Evolutionary conservation across 2,797 vertebrate genomes (phyloP), one percentile per base, ranked within the genome.

Genomic region (Sphaeramia orbicularis): DNA sequence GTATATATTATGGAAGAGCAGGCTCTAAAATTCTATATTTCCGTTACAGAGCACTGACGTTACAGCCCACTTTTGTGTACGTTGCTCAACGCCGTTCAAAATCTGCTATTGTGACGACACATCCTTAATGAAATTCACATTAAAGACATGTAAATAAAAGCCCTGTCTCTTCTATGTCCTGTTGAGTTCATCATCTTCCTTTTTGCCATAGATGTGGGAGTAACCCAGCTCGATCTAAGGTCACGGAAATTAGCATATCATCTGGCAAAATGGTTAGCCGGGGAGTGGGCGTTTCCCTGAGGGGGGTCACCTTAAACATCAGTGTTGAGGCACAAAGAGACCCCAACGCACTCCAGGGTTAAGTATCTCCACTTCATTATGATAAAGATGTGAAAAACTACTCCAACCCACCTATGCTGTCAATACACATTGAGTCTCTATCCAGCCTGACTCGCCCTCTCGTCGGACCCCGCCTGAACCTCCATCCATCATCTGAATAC

Each of bases 301-400:
- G 91, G 91, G 86, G 90, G 91, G 90, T 93, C 89, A 93, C 89
- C 91, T 92, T 92, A 84, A 88, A 84, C 87, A 91, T 92, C 90
- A 92, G 86, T 76, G 78, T 85, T 84, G 88, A 88, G 79, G 82
- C 66, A 78, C 75, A 64, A 78, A 76, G 78, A 87, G 91, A 90
- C 83, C 84, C 78, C 74, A 35, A 21, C 38, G 3, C 69, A 78
- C 80, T 84, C 81, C 86, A 89, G 91, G 91, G 94, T 93, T 93
- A 93, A 94, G 90, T 93, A 91, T 91, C 87, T 78, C 88, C 90
- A 92, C 91, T 93, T 94, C 93, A 94, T 94, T 94, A 94, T 92
- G 91, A 93, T 93, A 93, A 94, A 93, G 91, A 93, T 88, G 89
- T 90, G 90, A 88, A 85, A 90, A 91, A 89, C 86, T 85, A 84